These are phyloP conservation scores for Athalia cordata DNA, from an alignment of 2,888 invertebrate genomes.

Conservation along the genomic window DNA sequence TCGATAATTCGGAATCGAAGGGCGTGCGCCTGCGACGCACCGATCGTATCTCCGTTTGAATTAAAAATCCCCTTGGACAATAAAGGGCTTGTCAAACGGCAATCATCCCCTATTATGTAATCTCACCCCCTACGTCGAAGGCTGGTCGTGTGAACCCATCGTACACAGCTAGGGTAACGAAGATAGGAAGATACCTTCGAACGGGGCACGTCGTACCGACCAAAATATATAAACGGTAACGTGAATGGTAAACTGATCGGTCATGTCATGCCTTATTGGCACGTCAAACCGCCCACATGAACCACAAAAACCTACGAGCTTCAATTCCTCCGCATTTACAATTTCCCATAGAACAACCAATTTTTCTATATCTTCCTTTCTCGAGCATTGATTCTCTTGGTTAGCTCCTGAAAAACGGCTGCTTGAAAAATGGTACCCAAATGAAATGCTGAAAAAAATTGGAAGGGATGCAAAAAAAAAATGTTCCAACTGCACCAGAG, in stretches of 20 bases:
- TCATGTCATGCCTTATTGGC: constrained; percentile 69
- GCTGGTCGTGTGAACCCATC: constrained; percentile 66
- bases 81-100: constrained; percentile 67
- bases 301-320: constrained; percentile 58
- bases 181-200: constrained; percentile 59
- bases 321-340: background rate
- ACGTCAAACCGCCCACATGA: constrained; percentile 70
- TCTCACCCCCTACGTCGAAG: constrained; percentile 56
- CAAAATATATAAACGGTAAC: constrained; percentile 20
- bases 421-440: too few species aligned
- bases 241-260: constrained; percentile 67
- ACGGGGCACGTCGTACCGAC: constrained; percentile 46
- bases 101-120: constrained; percentile 70
- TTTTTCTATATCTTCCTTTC: too few species aligned
- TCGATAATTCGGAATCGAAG: too few species aligned
- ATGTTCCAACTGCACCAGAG: too few species aligned
- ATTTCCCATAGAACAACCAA: too few species aligned
- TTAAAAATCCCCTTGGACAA: constrained; percentile 57
- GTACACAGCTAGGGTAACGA: constrained; percentile 53
- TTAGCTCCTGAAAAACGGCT: too few species aligned
- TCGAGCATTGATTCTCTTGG: too few species aligned
- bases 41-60: constrained; percentile 52
- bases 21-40: background rate
- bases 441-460: too few species aligned
- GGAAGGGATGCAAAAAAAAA: too few species aligned